These are phyloP conservation scores for Philaenus spumarius DNA, from an alignment of 1,140 invertebrate species.

Conservation along the genomic window DNA sequence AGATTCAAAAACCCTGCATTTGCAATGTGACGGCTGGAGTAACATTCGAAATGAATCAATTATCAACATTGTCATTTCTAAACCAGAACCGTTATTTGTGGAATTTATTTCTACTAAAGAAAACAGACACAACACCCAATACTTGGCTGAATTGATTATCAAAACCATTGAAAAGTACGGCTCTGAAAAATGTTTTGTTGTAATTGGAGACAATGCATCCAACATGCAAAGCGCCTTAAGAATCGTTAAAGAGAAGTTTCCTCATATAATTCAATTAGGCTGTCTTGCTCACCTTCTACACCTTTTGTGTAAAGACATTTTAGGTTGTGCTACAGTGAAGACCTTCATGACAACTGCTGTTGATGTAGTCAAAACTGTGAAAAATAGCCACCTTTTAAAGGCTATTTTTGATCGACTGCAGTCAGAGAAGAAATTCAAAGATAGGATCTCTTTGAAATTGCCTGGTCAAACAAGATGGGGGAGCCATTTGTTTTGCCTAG, in stretches of 20 bases:
- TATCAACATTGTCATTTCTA: conserved; percentile 32
- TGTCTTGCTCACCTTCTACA: conserved; percentile 15
- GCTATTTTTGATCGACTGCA: background rate
- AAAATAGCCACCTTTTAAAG: conserved; percentile 6
- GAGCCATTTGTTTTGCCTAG: conserved; percentile 11
- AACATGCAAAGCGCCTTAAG: conserved; percentile 29
- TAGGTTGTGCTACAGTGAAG: conserved; percentile 3
- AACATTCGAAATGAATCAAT: conserved; percentile 33
- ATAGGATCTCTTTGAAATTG: conserved; percentile 11
- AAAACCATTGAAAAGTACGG: conserved; percentile 31
- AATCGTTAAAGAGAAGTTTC: conserved; percentile 26
- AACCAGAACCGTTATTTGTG: conserved; percentile 32
- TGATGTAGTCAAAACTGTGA: conserved; percentile 10
- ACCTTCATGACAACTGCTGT: conserved; percentile 6
- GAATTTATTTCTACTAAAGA: conserved; percentile 25
- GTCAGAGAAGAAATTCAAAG: conserved; percentile 6
- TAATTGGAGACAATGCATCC: conserved; percentile 31
- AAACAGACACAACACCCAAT: conserved; percentile 28
- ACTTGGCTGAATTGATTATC: conserved; percentile 27
- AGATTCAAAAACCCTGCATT: too few relatives aligned
- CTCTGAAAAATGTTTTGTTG: conserved; percentile 28
- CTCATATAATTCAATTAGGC: conserved; percentile 6
- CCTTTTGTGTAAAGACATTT: conserved; percentile 16
- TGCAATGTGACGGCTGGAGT: too few relatives aligned
- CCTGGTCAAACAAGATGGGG: conserved; percentile 19